Conservation (phyloP, 2,797 vertebrate genomes). For the Sebastiscus albofasciatus region DNA sequence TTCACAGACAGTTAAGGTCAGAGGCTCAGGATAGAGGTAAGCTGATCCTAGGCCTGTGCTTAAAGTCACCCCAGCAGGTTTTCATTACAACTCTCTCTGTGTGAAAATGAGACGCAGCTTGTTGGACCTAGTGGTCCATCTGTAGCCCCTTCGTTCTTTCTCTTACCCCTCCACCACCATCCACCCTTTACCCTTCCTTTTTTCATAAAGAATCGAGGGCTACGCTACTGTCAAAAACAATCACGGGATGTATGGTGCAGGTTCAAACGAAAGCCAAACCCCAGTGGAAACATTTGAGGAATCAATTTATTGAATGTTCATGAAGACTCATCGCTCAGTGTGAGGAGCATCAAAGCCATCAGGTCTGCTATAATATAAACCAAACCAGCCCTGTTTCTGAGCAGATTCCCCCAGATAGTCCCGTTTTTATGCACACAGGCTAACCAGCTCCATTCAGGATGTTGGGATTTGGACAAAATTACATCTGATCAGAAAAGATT, state of each 20-base stretch:
- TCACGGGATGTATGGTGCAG: constrained; percentile 58
- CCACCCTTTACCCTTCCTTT: constrained; percentile 29
- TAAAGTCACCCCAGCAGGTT: constrained; percentile 76
- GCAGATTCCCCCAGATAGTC: neutral
- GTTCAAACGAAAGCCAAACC: constrained; percentile 40
- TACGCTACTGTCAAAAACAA: constrained; percentile 64
- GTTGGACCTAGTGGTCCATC: constrained; percentile 56
- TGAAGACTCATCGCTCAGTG: constrained; percentile 27
- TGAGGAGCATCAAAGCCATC: constrained; percentile 41
- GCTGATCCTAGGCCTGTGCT: constrained; percentile 63
- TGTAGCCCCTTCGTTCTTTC: constrained; percentile 44
- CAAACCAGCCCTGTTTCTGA: neutral
- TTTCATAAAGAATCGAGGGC: constrained; percentile 49
- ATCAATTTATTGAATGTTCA: constrained; percentile 56
- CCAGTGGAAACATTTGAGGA: constrained; percentile 53
- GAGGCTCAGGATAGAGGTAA: constrained; percentile 52
- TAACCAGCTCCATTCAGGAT: neutral
- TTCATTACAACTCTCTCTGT: constrained; percentile 78
- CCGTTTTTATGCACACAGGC: neutral
- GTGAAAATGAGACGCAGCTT: constrained; percentile 85
- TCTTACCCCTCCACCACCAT: neutral
- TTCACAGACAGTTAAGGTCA: constrained; percentile 56
- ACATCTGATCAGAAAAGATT: neutral
- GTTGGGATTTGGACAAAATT: neutral
- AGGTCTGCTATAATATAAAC: constrained; percentile 14